phyloP scores from a whole-genome alignment of 2,888 invertebrate genomes.

The Melangyna quadrimaculata region DNA sequence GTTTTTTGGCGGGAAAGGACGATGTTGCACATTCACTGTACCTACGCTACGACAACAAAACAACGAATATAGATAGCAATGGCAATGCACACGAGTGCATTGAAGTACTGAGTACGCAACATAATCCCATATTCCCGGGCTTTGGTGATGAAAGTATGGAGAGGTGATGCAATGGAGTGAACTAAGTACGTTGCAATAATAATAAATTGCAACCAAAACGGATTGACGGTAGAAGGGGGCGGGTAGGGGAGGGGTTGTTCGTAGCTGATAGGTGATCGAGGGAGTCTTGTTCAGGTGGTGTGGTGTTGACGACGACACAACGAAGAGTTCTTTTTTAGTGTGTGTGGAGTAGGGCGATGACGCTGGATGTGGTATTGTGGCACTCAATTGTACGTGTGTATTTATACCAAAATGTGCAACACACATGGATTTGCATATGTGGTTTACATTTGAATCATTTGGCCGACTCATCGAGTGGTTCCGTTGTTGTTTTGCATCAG shows the following conservation, averaged over 20 bases:
- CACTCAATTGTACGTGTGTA: conserved; percentile 12
- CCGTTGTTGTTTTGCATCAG: not conserved
- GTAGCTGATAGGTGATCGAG: not conserved
- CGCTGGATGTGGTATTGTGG: conserved; percentile 45
- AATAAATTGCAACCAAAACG: conserved; percentile 69
- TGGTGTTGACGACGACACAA: conserved; percentile 42
- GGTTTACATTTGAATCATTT: conserved; percentile 59
- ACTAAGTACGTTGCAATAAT: conserved; percentile 71
- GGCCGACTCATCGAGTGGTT: conserved; percentile 15
- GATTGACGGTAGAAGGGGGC: not conserved
- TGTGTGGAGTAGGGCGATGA: conserved; percentile 25
- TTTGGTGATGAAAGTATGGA: conserved; percentile 4
- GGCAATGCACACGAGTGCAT: conserved; percentile 20
- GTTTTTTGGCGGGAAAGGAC: conserved; percentile 70
- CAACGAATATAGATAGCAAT: conserved; percentile 8
- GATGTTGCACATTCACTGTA: conserved; percentile 47
- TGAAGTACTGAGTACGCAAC: conserved; percentile 55
- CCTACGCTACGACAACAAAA: not conserved
- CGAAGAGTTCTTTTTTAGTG: not conserved
- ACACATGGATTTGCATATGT: conserved; percentile 57
- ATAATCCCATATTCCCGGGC: conserved; percentile 54
- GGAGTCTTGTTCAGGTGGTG: conserved; percentile 54
- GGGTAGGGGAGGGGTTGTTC: no score
- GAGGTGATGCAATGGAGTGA: conserved; percentile 69
- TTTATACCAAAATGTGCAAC: conserved; percentile 29